Evolutionary conservation across 2,113 vertebrate species (phyloP), one percentile per base, ranked within the genome.

Genomic region (Scolopax mira): DNA sequence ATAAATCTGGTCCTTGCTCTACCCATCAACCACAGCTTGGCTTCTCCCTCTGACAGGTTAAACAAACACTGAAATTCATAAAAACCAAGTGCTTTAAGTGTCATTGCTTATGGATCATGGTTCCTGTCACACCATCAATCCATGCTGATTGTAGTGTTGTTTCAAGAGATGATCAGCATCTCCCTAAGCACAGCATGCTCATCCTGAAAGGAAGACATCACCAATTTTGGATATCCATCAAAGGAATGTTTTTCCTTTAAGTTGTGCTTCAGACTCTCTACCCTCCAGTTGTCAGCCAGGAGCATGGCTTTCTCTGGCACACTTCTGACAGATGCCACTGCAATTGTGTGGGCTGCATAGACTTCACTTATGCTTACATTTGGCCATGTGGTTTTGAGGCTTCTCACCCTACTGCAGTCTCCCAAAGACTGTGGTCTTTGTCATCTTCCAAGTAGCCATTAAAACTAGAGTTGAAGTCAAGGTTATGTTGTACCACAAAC

Each of bases 371-470:
- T 39, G 37, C 88, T 77, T 12, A 85, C 67, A 93, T 77, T 97
- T 65, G 88, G 94, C 92, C 85, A 64, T 61, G 48, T 25, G 77
- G 91, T 95, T 97, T 84, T 66, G 94, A 94, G 85, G 96, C 96
- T 97, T 96, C 95, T 97, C 96, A 62, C 97, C 94, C 95, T 82
- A 41, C 9, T 19, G 91, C 96, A 65, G 89, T 55, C 73, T 85
- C 90, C 73, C 95, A 89, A 80, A 85, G 35, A 57, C 28, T 52
- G 28, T 84, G 87, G 96, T 96, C 89, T 82, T 73, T 95, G 95
- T 98, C 88, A 94, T 96, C 96, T 91, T 82, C 83, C 90, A 86
- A 86, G 86, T 22, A 87, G 88, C 97, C 96, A 90, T 87, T 96
- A 93, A 96, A 94, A 25, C 16, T 0, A 14, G 94, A 85, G 97